Conservation (phyloP, 2,888 invertebrate genomes). For the Chorisops tibialis region DNA sequence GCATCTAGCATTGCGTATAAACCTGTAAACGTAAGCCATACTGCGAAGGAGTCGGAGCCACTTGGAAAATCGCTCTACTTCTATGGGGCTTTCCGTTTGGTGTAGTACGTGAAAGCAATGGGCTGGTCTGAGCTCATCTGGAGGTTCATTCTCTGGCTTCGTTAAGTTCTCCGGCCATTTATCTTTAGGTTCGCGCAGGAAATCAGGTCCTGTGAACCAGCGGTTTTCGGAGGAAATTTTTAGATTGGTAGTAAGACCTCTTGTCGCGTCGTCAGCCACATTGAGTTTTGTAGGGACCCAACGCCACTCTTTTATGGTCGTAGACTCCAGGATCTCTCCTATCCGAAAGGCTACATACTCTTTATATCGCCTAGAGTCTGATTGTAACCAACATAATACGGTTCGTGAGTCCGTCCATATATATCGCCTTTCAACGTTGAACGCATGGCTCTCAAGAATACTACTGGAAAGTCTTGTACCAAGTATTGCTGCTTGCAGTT, state of each 20-base stretch:
- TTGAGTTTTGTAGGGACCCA: constrained; percentile 28
- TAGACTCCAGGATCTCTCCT: constrained; percentile 27
- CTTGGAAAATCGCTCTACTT: not conserved
- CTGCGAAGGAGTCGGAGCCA: not conserved
- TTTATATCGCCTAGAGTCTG: constrained; percentile 28
- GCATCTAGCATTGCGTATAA: not conserved
- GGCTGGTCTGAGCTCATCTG: not conserved
- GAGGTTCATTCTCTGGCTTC: not conserved
- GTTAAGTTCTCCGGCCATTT: not conserved
- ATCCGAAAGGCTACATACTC: constrained; percentile 29
- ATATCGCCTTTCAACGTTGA: not conserved
- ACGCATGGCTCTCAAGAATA: not conserved
- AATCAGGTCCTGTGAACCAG: constrained; percentile 25
- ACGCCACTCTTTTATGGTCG: constrained; percentile 21
- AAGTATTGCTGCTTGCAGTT: constrained; percentile 17
- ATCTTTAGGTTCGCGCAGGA: not conserved
- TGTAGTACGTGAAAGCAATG: not conserved
- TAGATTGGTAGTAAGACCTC: constrained; percentile 12
- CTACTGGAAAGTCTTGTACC: constrained; percentile 3
- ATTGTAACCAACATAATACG: constrained; percentile 21
- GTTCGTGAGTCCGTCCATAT: not conserved
- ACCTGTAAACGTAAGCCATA: not conserved
- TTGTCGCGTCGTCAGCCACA: constrained; percentile 28
- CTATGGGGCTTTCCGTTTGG: not conserved
- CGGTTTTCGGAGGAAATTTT: not conserved